Evolutionary conservation across 1,140 invertebrate genomes (phyloP), one percentile per base, ranked within the genome.

Genomic region (Hylaeus anthracinus): DNA sequence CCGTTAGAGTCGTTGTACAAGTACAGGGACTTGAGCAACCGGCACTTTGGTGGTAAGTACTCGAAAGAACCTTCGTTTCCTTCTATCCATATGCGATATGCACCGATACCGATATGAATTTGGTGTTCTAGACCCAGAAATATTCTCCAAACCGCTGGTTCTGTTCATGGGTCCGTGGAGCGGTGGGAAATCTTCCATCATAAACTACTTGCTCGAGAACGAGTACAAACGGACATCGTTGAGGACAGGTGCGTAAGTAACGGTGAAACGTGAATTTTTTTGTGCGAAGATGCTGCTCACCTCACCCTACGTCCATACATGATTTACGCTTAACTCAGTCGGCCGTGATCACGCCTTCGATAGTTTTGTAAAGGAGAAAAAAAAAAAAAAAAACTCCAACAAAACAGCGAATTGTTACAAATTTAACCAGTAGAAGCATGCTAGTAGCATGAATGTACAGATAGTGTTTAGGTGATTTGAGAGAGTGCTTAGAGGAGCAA

Each of bases 161-260:
- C 93, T 99, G 0, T 98, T 99, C 88, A 97, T 99, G 96, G 98
- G 98, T 56, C 98, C 98, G 41, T 99, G 98, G 97, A 98, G 97
- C 88, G 97, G 98, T 82, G 98, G 98, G 85, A 99, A 99, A 94
- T 98, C 98, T 4, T 97, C 97, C 10, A 98, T 99, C 82, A 96
- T 99, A 70, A 99, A 99, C 93, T 99, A 99, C 94, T 94, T 99
- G 67, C 94, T 98, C 15, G 97, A 98, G 78, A 96, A 97, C 82
- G 97, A 99, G 92, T 97, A 97, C 90, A 97, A 96, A 5, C 95
- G 96, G 84, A 96, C 95, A 89, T 96, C 98, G 69, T 93, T 98
- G 84, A 95, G 97, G 94, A 98, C 97, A 92, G 98, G 98, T 98
- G 94, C 91, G 83, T 89, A 82, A 79, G 70, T 82, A 77, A 53